Percentiles rank a stretch among this genome's conserved stretches.
phyloP scores from a whole-genome alignment of 2,888 invertebrate genomes.

The Clusia tigrina region DNA sequence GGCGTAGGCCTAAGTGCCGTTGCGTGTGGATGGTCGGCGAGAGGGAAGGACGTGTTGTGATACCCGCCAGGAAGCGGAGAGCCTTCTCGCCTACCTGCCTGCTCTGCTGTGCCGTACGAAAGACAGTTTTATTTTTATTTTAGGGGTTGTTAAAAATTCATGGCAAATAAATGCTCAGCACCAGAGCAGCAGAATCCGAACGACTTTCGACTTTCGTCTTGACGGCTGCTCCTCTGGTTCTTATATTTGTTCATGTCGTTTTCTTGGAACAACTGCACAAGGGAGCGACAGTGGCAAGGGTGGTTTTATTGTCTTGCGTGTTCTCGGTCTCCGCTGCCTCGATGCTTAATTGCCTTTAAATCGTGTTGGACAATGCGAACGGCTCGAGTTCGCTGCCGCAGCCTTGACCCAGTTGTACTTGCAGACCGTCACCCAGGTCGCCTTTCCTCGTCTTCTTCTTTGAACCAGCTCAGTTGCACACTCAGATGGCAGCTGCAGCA shows the following conservation, averaged over 20 bases:
- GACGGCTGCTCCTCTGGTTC: not conserved
- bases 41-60: not conserved
- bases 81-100: not conserved
- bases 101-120: not conserved
- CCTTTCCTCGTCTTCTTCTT: too few species aligned
- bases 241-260: not conserved
- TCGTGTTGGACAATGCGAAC: too few species aligned
- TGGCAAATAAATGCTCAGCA: not conserved
- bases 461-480: too few species aligned
- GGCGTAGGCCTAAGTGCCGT: not conserved
- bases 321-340: not conserved
- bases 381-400: too few species aligned
- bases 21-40: too few species aligned
- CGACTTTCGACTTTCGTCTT: not conserved
- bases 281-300: not conserved
- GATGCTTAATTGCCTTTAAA: not conserved
- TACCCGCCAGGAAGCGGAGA: not conserved
- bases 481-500: too few species aligned
- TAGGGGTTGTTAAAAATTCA: slow-evolving; percentile 3
- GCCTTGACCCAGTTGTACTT: too few species aligned
- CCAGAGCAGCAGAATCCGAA: too few species aligned
- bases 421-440: too few species aligned
- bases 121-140: slow-evolving; percentile 1
- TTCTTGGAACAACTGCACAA: not conserved
- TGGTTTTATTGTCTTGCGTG: not conserved